Base-by-base conservation (phyloP, 1,140 invertebrate species). In the Orussus abietinus region DNA sequence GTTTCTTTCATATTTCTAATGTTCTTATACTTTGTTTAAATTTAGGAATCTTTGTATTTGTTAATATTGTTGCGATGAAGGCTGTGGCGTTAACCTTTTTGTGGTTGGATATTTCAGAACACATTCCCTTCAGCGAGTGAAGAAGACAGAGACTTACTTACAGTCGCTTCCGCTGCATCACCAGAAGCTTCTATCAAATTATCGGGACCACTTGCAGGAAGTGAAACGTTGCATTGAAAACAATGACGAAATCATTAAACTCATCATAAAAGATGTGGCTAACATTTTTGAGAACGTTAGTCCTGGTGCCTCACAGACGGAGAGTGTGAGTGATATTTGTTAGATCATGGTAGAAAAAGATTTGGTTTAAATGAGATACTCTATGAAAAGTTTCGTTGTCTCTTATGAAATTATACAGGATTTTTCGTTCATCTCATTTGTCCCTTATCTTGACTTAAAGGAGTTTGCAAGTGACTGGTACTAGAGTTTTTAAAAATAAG, bases 261-360 rank as follows among this genome's bases (percentile, higher is more conserved):
- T 88, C 14, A 90, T 96, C 34, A 79, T 92, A 18, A 79, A 84
- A 56, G 86, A 92, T 73, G 86, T 86, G 1, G 80, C 84, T 15
- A 80, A 80, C 32, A 86, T 94, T 73, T 94, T 94, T 76, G 86
- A 88, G 64, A 90, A 90, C 69, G 78, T 82, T 9, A 74, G 73
- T 48, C 77, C 78, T 36, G 54, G 66, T 13, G 64, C 60, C 47
- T 51, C 65, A 17, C 62, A 74, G 44, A 55, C 57, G 26, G 69
- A 75, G 48, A 66, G 57, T 60, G 64, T 73, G 67, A 66, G n/a
- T n/a, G n/a, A n/a, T n/a, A n/a, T n/a, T n/a, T n/a, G n/a, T n/a
- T n/a, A n/a, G n/a, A n/a, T n/a, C n/a, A n/a, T n/a, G n/a, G n/a
- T n/a, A n/a, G n/a, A n/a, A n/a, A n/a, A n/a, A n/a, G n/a, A n/a